phyloP scores from a whole-genome alignment of 1,140 invertebrate species.

The Heliconius eleuchia region DNA sequence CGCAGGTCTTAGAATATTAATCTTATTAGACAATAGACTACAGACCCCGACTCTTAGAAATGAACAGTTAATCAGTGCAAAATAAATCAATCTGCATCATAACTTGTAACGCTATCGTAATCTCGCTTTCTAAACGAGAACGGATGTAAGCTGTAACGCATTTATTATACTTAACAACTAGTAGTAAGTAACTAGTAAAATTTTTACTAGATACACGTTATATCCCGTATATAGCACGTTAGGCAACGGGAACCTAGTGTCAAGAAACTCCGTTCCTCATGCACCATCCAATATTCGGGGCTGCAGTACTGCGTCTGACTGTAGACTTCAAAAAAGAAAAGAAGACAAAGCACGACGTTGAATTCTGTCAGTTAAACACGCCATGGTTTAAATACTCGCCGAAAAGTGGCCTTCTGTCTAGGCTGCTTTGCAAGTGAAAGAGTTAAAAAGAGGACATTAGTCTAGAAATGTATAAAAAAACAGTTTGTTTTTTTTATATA shows the following conservation, averaged over 20 bases:
- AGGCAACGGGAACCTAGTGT: too few relatives aligned
- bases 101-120: not conserved
- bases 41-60: not conserved
- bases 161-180: not conserved
- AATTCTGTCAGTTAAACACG: not conserved
- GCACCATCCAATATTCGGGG: too few relatives aligned
- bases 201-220: too few relatives aligned
- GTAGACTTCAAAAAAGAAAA: too few relatives aligned
- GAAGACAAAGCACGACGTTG: not conserved
- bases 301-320: not conserved
- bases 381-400: not conserved
- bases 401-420: not conserved
- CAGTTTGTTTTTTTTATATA: too few relatives aligned
- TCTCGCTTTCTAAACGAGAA: slow-evolving; percentile 22
- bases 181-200: too few relatives aligned
- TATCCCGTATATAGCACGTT: too few relatives aligned
- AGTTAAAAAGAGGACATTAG: too few relatives aligned
- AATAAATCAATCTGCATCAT: not conserved
- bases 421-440: too few relatives aligned
- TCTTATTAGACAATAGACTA: not conserved
- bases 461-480: too few relatives aligned
- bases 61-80: not conserved
- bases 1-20: too few relatives aligned
- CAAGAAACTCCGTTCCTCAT: too few relatives aligned
- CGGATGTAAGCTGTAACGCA: not conserved